Conservation (phyloP, 2,113 vertebrate species). For the Balaeniceps rex region DNA sequence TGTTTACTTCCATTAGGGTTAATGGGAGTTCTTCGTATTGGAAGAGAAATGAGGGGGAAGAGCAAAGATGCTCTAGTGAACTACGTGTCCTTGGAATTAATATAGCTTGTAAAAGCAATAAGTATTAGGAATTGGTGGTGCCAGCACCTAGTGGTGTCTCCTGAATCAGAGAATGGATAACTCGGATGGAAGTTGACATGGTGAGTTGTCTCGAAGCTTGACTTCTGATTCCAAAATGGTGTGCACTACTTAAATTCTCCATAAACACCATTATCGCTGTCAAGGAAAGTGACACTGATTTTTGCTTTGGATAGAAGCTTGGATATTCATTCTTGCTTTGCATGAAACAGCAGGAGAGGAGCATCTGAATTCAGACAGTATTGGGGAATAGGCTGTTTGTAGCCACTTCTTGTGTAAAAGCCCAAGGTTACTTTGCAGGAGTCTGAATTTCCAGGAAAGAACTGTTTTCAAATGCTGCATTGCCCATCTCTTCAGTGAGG, state of each 20-base stretch:
- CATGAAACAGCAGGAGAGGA: background rate
- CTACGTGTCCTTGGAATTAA: background rate
- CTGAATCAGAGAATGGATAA: background rate
- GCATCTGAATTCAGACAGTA: background rate
- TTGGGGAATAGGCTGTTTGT: background rate
- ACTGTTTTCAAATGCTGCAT: slow-evolving; percentile 31
- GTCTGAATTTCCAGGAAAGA: background rate
- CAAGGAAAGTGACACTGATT: background rate
- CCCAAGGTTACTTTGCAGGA: background rate
- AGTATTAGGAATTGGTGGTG: background rate
- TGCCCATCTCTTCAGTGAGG: background rate
- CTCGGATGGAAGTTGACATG: background rate
- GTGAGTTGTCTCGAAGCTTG: background rate
- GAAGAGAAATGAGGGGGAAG: background rate
- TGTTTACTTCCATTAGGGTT: slow-evolving; percentile 2
- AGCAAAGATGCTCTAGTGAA: background rate
- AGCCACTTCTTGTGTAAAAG: background rate
- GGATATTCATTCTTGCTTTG: background rate
- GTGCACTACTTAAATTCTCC: background rate
- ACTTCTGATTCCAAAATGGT: background rate
- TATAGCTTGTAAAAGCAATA: slow-evolving; percentile 52
- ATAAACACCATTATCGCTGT: background rate
- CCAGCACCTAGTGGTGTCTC: background rate
- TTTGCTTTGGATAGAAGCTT: background rate
- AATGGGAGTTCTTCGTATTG: background rate